These are phyloP conservation scores for Dendrolimus punctatus DNA, from an alignment of 1,140 invertebrate species.

Conservation along the genomic window DNA sequence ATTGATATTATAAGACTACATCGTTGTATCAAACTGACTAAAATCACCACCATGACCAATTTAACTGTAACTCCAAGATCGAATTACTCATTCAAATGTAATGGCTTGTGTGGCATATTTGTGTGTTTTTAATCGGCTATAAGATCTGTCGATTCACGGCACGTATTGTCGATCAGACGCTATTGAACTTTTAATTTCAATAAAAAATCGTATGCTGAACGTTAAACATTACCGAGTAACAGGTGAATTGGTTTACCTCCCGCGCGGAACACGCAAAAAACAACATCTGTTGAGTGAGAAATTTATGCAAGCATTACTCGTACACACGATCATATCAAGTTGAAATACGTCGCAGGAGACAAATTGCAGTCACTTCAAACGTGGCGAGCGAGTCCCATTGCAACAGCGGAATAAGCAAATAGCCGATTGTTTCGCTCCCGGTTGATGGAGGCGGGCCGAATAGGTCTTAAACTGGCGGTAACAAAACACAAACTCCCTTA, in stretches of 20 bases:
- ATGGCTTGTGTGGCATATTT: background rate
- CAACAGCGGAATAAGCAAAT: conserved; percentile 46
- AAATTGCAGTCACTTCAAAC: conserved; percentile 65
- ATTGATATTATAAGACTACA: too few species aligned
- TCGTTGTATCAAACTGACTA: too few species aligned
- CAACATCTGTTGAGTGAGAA: conserved; percentile 51
- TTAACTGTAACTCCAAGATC: background rate
- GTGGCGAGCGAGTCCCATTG: conserved; percentile 39
- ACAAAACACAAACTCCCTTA: conserved; percentile 50
- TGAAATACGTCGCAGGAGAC: conserved; percentile 55
- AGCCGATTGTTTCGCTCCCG: conserved; percentile 35
- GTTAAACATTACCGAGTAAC: conserved; percentile 47
- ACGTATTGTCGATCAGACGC: conserved; percentile 41
- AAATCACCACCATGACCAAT: background rate
- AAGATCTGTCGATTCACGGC: conserved; percentile 26
- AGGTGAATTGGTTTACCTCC: conserved; percentile 55
- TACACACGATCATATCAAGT: conserved; percentile 63
- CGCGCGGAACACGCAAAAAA: conserved; percentile 42
- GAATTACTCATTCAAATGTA: conserved; percentile 6
- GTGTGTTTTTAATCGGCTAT: conserved; percentile 2
- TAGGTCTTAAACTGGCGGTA: conserved; percentile 31
- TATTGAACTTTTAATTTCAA: conserved; percentile 57
- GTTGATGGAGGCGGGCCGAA: conserved; percentile 19
- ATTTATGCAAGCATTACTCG: conserved; percentile 48
- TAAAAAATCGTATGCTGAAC: conserved; percentile 44